These are phyloP conservation scores for Melospiza georgiana DNA, from an alignment of 2,113 vertebrate genomes.

Conservation along the genomic window DNA sequence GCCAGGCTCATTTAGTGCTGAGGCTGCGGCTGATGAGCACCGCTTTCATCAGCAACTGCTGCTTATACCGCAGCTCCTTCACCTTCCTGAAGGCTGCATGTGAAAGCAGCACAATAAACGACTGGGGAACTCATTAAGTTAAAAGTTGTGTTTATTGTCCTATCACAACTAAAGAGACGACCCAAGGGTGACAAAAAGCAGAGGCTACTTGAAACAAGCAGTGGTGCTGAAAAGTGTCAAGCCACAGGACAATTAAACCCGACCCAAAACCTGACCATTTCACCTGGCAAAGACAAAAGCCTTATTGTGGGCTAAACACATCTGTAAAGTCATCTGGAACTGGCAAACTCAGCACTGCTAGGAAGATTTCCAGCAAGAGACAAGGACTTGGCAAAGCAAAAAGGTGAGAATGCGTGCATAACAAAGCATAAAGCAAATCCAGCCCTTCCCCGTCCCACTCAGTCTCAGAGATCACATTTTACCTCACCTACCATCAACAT, in stretches of 20 bases:
- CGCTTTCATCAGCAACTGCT: not conserved
- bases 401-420: constrained; percentile 29
- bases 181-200: constrained; percentile 11
- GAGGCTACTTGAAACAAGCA: not conserved
- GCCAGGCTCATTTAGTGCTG: not conserved
- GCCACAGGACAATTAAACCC: not conserved
- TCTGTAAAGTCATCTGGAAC: constrained; percentile 24
- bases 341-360: not conserved
- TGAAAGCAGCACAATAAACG: not conserved
- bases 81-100: not conserved
- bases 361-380: constrained; percentile 40
- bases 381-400: constrained; percentile 49
- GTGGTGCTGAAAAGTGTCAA: not conserved
- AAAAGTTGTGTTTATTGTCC: not conserved
- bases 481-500: constrained; percentile 86
- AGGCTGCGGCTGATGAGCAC: not conserved
- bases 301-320: not conserved
- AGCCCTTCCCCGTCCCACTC: constrained; percentile 28
- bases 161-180: not conserved
- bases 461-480: not conserved
- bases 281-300: constrained; percentile 15
- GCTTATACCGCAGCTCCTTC: not conserved
- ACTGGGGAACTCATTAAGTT: not conserved
- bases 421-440: constrained; percentile 16
- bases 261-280: not conserved